Evolutionary conservation across 2,797 vertebrate genomes (phyloP).

Genomic region (Hippoglossus hippoglossus): DNA sequence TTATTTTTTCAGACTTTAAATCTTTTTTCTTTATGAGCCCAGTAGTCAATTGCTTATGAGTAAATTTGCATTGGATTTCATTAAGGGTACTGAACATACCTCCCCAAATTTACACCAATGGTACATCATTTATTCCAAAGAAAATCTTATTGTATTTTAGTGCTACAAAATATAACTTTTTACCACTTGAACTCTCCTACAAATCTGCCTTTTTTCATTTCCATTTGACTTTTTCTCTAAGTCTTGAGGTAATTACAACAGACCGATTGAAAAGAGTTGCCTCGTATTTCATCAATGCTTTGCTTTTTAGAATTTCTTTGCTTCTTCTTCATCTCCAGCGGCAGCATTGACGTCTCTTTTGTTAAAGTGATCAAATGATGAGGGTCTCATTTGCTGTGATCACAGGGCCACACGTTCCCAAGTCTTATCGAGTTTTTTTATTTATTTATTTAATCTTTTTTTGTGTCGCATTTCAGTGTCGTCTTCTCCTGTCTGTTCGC

Average conservation of each 20-base stretch:
- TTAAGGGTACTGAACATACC: neutral
- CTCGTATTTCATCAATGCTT: conserved; percentile 73
- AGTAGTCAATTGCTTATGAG: neutral
- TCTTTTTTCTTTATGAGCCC: neutral
- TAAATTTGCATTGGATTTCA: neutral
- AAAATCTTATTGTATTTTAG: neutral
- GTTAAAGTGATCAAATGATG: conserved; percentile 77
- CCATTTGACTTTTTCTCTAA: conserved; percentile 22
- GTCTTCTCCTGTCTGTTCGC: conserved; percentile 60
- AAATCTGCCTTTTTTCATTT: conserved; percentile 12
- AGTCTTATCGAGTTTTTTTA: conserved; percentile 44
- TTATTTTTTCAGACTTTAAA: neutral
- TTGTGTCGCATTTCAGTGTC: conserved; percentile 49
- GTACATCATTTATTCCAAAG: too few relatives aligned
- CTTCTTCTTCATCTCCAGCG: conserved; percentile 57
- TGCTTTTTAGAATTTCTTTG: conserved; percentile 41
- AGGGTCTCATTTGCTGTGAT: conserved; percentile 75
- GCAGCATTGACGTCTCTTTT: conserved; percentile 61
- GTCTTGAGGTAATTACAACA: conserved; percentile 43
- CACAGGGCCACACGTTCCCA: conserved; percentile 61
- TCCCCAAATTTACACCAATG: too few relatives aligned
- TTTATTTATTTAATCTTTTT: conserved; percentile 12
- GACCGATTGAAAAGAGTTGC: conserved; percentile 61
- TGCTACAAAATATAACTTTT: too few relatives aligned
- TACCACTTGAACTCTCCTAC: neutral